A percentile compares a stretch with the other conserved stretches of the same genome.
These are phyloP conservation scores for Burhinus oedicnemus DNA, from an alignment of 2,113 vertebrate genomes.

Conservation along the genomic window DNA sequence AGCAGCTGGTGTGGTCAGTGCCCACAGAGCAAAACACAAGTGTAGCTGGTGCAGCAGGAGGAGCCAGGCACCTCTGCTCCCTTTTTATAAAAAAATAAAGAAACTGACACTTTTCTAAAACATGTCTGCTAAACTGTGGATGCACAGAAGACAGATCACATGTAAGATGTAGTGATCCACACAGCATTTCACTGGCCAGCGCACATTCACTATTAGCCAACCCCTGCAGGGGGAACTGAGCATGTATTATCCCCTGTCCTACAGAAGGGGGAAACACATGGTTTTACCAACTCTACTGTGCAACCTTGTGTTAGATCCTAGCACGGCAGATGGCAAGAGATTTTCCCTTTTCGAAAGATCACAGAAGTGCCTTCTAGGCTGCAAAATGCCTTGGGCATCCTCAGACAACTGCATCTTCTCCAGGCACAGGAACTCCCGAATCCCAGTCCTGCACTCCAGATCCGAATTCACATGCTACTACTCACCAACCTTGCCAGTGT, in stretches of 20 bases:
- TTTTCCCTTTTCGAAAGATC: conserved; percentile 29
- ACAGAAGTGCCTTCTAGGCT: conserved; percentile 34
- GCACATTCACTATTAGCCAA: background rate
- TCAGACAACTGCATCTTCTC: conserved; percentile 4
- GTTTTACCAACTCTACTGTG: background rate
- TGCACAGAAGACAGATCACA: background rate
- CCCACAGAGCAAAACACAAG: background rate
- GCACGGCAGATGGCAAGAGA: conserved; percentile 2
- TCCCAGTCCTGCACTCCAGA: background rate
- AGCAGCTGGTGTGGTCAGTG: background rate
- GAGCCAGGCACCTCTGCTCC: background rate
- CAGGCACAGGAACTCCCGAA: background rate
- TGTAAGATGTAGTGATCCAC: background rate
- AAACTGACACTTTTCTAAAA: background rate
- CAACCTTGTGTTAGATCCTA: background rate
- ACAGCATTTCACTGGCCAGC: background rate
- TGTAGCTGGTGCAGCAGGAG: background rate
- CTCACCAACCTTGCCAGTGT: conserved; percentile 43
- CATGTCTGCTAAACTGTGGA: background rate
- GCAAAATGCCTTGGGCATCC: conserved; percentile 33
- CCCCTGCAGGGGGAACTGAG: background rate
- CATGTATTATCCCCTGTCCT: background rate
- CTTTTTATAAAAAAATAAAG: background rate
- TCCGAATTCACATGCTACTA: background rate
- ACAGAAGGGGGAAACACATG: background rate